A percentile compares a stretch with the other conserved stretches of the same genome.
Conservation (phyloP, 2,797 vertebrate species). For the Propithecus perrieri region DNA sequence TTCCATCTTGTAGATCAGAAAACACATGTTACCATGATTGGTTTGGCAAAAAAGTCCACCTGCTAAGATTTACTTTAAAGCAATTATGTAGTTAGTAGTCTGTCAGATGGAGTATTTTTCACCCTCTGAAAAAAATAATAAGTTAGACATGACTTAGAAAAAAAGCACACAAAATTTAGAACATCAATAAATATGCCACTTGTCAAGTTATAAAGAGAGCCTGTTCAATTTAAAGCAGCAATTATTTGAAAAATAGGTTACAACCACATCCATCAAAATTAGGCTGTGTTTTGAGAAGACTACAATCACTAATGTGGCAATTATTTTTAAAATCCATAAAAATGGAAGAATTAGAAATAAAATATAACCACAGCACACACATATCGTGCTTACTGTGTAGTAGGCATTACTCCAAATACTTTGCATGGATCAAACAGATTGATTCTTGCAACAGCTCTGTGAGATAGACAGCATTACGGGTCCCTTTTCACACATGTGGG, state of each 20-base stretch:
- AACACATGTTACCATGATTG: slow-evolving; percentile 69
- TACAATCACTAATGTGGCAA: slow-evolving; percentile 14
- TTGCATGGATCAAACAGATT: neutral
- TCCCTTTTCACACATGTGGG: neutral
- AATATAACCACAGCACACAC: neutral
- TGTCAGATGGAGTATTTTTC: slow-evolving; percentile 67
- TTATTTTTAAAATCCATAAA: slow-evolving; percentile 55
- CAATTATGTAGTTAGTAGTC: slow-evolving; percentile 53
- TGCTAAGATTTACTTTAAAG: slow-evolving; percentile 77
- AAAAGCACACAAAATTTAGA: slow-evolving; percentile 32
- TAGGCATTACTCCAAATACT: neutral
- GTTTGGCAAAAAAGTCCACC: slow-evolving; percentile 50
- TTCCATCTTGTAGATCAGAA: slow-evolving; percentile 67
- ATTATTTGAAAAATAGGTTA: slow-evolving; percentile 69
- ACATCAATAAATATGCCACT: slow-evolving; percentile 65
- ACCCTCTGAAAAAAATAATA: slow-evolving; percentile 64
- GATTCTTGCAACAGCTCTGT: neutral
- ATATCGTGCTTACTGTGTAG: neutral
- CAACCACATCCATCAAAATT: slow-evolving; percentile 62
- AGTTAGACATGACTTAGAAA: slow-evolving; percentile 55
- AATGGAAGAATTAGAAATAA: slow-evolving; percentile 43
- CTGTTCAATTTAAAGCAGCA: slow-evolving; percentile 56
- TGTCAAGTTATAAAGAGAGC: slow-evolving; percentile 59
- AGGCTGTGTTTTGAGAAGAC: slow-evolving; percentile 34
- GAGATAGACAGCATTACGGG: neutral